Base-by-base conservation (phyloP, 1,140 invertebrate species). In the Cotesia typhae region DNA sequence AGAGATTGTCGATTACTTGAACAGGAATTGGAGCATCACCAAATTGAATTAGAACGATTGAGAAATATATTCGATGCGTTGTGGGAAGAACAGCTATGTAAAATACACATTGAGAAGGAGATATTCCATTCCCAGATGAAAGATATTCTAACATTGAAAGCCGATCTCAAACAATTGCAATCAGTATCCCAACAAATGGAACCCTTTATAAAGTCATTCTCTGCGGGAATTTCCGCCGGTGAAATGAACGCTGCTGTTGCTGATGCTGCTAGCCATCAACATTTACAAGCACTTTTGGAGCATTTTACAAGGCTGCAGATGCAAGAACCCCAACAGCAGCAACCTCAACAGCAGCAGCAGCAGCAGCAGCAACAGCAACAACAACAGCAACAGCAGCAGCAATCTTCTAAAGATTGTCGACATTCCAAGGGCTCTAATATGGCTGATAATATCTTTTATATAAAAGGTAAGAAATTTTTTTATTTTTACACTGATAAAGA, bases 51-150 rank as follows among this genome's bases (percentile, higher is more conserved):
- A 72, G 91, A 92, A 69, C 83, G 90, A 60, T 83, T 92, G 73
- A 86, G 89, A 66, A 85, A 85, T 6, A 87, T 90, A 0, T 92
- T 92, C 74, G 90, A 92, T 74, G 85, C 88, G 0, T 84, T 90
- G 1, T 93, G 92, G 92, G 91, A 92, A 75, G 91, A 92, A 75
- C 91, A 92, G 76, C 80, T 92, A n/a, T 90, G 90, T 78, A 84
- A 91, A 70, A 89, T 93, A 74, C 88, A 91, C 67, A 87, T 91
- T 4, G 91, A 93, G 80, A 91, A 92, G 80, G 92, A 92, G 73
- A 91, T 92, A 52, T 91, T 91, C 76, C 89, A 90, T 76, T 84
- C 81, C 17, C 86, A 92, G 88, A 90, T 91, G 83, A 91, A 91
- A 69, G 91, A 93, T 78, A 90, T 93, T 37, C 82, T 90, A 55